phyloP scores from a whole-genome alignment of 2,888 invertebrate genomes.

The Nomada goodeniana region DNA sequence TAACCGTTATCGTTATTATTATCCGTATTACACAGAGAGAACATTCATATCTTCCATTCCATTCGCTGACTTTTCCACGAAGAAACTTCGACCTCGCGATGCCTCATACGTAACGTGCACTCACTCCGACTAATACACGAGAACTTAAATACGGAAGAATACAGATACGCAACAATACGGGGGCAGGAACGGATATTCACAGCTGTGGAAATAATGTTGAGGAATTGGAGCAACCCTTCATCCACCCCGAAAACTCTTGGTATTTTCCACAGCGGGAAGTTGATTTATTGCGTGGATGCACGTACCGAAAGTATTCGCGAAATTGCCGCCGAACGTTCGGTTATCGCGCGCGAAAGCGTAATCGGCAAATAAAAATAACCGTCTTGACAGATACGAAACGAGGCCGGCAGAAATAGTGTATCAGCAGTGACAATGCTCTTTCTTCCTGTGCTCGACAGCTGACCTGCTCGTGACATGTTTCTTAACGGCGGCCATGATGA shows the following conservation, averaged over 20 bases:
- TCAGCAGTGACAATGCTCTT: not conserved
- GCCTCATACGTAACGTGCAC: too few relatives aligned
- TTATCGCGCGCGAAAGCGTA: slow-evolving; percentile 32
- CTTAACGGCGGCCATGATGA: not conserved
- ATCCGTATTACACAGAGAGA: too few relatives aligned
- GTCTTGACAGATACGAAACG: not conserved
- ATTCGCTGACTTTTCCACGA: too few relatives aligned
- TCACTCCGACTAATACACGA: not conserved
- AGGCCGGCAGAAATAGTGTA: not conserved
- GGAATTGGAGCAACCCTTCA: slow-evolving; percentile 26
- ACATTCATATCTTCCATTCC: too few relatives aligned
- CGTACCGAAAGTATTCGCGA: slow-evolving; percentile 21
- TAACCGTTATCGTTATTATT: too few relatives aligned
- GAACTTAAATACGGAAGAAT: not conserved
- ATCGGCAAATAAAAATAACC: slow-evolving; percentile 35
- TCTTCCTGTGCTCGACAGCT: not conserved
- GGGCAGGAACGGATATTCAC: not conserved
- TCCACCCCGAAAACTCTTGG: slow-evolving; percentile 24
- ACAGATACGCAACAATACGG: slow-evolving; percentile 1
- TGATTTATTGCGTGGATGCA: slow-evolving; percentile 41
- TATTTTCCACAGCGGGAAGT: slow-evolving; percentile 5
- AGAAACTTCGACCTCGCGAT: too few relatives aligned
- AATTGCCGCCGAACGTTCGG: slow-evolving; percentile 24
- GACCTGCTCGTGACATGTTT: not conserved
- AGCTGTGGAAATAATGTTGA: slow-evolving; percentile 20